These are phyloP conservation scores for Eidolon dupreanum DNA, from an alignment of 2,797 vertebrate genomes.

Conservation along the genomic window DNA sequence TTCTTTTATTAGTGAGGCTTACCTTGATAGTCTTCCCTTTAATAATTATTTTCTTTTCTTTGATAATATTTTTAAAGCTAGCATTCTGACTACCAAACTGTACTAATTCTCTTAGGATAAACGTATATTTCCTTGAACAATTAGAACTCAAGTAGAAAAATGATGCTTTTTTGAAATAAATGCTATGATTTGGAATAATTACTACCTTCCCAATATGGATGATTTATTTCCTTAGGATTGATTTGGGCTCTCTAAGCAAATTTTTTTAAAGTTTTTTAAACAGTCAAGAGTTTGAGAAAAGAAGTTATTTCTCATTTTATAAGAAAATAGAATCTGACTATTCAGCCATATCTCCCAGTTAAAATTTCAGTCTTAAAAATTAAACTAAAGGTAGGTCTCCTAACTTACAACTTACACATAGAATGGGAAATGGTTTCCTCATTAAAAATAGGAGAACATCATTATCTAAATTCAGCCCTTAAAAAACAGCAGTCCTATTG, in stretches of 20 bases:
- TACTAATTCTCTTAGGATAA: not conserved
- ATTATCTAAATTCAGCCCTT: not conserved
- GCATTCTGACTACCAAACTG: not conserved
- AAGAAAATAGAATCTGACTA: not conserved
- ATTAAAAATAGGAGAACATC: not conserved
- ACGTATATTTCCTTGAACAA: not conserved
- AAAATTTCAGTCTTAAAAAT: not conserved
- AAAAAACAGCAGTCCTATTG: not conserved
- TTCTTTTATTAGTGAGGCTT: not conserved
- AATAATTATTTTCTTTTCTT: not conserved
- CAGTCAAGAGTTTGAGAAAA: not conserved
- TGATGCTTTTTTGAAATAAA: not conserved
- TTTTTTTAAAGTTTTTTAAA: not conserved
- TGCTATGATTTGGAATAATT: not conserved
- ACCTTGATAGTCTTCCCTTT: not conserved
- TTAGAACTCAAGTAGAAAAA: not conserved
- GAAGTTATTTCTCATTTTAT: not conserved
- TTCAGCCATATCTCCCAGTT: not conserved
- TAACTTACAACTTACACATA: not conserved
- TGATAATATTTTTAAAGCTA: not conserved
- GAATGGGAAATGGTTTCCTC: not conserved
- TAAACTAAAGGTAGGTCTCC: not conserved
- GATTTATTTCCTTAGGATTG: not conserved
- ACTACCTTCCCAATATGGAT: not conserved
- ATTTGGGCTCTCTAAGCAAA: not conserved